Evolutionary conservation across 2,888 invertebrate genomes (phyloP).

Genomic region (Plemyria rubiginata): DNA sequence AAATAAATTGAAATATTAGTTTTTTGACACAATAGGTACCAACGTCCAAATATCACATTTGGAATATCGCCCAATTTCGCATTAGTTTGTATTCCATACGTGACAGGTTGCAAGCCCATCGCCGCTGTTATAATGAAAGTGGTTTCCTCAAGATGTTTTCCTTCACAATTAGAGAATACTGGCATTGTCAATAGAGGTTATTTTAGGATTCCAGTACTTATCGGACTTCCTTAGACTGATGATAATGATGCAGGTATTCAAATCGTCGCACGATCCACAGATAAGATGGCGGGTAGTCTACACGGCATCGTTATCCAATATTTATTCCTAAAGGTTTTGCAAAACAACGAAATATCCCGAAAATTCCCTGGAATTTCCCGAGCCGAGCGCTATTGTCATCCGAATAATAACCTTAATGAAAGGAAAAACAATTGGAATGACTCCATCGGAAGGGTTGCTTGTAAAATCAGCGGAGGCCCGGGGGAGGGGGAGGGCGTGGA

Average conservation of each 20-base stretch:
- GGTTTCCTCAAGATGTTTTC: no score
- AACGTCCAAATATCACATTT: no score
- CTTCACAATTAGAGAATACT: no score
- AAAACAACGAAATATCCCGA: slow-evolving; percentile 5
- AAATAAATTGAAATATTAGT: no score
- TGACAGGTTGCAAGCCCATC: no score
- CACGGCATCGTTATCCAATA: not conserved
- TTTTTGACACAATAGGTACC: no score
- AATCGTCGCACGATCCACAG: not conserved
- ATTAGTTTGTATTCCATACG: no score
- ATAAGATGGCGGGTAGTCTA: slow-evolving; percentile 2
- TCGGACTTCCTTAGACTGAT: not conserved
- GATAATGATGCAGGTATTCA: not conserved
- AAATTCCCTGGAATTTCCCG: slow-evolving; percentile 2
- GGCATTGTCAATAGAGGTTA: no score
- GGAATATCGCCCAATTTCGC: no score
- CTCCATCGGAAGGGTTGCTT: slow-evolving; percentile 13
- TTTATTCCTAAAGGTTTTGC: slow-evolving; percentile 5
- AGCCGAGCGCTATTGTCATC: slow-evolving; percentile 6
- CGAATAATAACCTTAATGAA: slow-evolving; percentile 11
- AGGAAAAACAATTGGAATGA: slow-evolving; percentile 21
- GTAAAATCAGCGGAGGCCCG: slow-evolving; percentile 5
- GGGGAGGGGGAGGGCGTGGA: slow-evolving; percentile 3
- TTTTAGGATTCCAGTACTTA: no score
- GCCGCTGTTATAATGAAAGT: no score